Conservation (phyloP, 2,797 vertebrate species). For the Enteromius anoplus region DNA sequence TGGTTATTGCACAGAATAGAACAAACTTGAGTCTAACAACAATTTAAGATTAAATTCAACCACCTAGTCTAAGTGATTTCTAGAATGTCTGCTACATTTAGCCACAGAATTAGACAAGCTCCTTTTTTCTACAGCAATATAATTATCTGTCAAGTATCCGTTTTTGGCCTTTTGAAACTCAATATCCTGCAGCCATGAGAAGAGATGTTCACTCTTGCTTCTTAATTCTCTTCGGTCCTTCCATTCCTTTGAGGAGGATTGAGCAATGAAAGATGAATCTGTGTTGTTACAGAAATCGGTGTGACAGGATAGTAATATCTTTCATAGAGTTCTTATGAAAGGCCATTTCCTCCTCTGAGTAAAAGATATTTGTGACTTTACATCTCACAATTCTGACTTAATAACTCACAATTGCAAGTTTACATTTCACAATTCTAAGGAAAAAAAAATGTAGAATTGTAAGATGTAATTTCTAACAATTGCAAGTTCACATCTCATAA, state of each 20-base stretch:
- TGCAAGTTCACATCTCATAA: too few species aligned
- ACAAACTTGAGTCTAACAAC: neutral
- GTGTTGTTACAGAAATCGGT: neutral
- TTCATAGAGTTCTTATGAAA: neutral
- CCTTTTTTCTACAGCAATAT: neutral
- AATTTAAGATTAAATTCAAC: neutral
- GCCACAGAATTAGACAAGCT: neutral
- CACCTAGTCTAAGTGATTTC: neutral
- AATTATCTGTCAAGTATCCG: constrained; percentile 1
- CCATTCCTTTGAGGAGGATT: neutral
- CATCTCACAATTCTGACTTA: too few species aligned
- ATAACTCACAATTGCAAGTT: too few species aligned
- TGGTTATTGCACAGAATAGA: neutral
- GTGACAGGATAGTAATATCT: neutral
- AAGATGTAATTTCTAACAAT: too few species aligned
- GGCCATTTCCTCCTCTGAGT: neutral
- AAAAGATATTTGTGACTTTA: neutral
- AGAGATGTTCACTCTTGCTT: neutral
- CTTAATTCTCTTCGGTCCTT: neutral
- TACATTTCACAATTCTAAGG: too few species aligned
- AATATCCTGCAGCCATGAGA: neutral
- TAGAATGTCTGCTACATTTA: neutral
- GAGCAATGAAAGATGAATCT: neutral
- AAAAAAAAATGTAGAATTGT: too few species aligned
- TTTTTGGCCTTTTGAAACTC: constrained; percentile 10